These are phyloP conservation scores for Acleris emargana DNA, from an alignment of 2,888 invertebrate species.

Conservation along the genomic window DNA sequence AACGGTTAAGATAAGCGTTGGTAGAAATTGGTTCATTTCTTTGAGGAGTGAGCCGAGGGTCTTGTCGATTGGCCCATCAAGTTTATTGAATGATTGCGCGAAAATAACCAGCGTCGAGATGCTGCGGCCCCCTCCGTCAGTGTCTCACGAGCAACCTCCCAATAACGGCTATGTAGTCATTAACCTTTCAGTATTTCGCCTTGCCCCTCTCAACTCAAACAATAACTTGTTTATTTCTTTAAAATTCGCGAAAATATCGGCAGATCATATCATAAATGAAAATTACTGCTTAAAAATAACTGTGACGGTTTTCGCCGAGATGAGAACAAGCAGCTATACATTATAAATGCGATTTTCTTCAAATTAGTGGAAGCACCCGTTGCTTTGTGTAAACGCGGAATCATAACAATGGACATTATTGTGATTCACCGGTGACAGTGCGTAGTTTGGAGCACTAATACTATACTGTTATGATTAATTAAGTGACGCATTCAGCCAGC, in stretches of 20 bases:
- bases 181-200: constrained; percentile 62
- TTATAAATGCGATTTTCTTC: constrained; percentile 18
- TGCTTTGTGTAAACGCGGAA: constrained; percentile 48
- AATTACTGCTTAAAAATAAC: background rate
- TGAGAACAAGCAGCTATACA: background rate
- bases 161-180: constrained; percentile 65
- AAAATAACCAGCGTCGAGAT: constrained; percentile 72
- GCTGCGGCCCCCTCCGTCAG: constrained; percentile 64
- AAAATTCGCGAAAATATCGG: constrained; percentile 30
- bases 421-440: constrained; percentile 63
- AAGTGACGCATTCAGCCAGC: constrained; percentile 55
- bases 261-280: background rate
- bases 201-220: constrained; percentile 40
- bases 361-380: constrained; percentile 27
- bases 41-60: constrained; percentile 73
- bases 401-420: constrained; percentile 57
- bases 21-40: constrained; percentile 71
- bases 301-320: background rate
- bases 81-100: constrained; percentile 83
- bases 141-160: constrained; percentile 59
- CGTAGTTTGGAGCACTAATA: constrained; percentile 49
- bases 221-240: constrained; percentile 43
- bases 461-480: constrained; percentile 52
- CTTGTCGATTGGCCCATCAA: constrained; percentile 78
- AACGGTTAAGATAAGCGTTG: constrained; percentile 34